These are phyloP conservation scores for Drosophila lutescens DNA, from an alignment of 2,888 invertebrate species.

Conservation along the genomic window DNA sequence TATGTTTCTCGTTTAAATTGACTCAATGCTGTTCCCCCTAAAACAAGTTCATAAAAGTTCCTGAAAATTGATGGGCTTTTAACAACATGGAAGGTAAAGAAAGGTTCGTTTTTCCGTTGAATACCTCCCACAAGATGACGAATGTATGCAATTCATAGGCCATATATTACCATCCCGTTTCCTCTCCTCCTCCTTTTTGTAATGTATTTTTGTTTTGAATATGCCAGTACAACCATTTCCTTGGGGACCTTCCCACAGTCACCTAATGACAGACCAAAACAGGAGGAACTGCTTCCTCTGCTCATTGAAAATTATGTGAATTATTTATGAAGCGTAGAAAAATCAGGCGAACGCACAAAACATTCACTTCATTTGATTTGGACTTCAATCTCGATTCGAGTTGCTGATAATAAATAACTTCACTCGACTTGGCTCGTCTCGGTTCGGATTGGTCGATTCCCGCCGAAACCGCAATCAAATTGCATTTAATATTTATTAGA, in stretches of 20 bases:
- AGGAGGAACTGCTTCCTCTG: constrained; percentile 28
- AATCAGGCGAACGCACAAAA: constrained; percentile 18
- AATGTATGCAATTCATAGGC: constrained; percentile 26
- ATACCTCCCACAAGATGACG: constrained; percentile 20
- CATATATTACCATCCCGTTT: constrained; percentile 8
- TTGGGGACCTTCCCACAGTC: constrained; percentile 3
- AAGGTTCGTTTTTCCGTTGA: background rate
- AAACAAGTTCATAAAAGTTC: constrained; percentile 21
- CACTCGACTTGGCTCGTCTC: constrained; percentile 21
- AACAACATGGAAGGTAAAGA: constrained; percentile 10
- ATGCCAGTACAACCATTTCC: constrained; percentile 11
- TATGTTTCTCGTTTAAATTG: constrained; percentile 2
- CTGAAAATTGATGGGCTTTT: constrained; percentile 25
- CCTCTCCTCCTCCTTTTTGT: background rate
- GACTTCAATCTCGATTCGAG: constrained; percentile 38
- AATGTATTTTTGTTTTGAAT: constrained; percentile 23
- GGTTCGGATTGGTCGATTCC: constrained; percentile 6
- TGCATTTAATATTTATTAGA: constrained; percentile 73
- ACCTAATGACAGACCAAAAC: constrained; percentile 18
- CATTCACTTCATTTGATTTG: constrained; percentile 26
- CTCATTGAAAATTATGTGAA: constrained; percentile 59
- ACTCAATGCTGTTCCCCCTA: background rate
- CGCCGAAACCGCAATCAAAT: constrained; percentile 64
- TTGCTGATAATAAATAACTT: constrained; percentile 28
- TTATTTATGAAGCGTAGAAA: constrained; percentile 55